A percentile compares a stretch with the other conserved stretches of the same genome.
These are phyloP conservation scores for Bubo scandiacus DNA, from an alignment of 2,113 vertebrate species.

Conservation along the genomic window DNA sequence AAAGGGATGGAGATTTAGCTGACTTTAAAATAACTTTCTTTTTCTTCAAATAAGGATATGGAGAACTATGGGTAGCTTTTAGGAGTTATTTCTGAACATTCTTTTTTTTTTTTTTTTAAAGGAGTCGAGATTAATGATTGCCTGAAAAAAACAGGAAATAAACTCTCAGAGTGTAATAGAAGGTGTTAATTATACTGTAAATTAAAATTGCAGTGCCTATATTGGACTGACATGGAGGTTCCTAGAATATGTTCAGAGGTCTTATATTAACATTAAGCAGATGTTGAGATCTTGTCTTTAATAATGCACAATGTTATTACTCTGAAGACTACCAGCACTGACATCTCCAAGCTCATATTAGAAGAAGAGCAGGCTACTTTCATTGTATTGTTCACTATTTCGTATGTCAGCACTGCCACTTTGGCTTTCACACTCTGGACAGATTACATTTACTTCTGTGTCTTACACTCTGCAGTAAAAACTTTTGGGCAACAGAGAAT, in stretches of 20 bases:
- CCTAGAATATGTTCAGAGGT: not conserved
- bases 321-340: conserved; percentile 11
- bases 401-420: not conserved
- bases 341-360: not conserved
- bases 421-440: not conserved
- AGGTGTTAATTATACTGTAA: not conserved
- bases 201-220: not conserved
- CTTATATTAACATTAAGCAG: conserved; percentile 44
- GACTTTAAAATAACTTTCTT: not conserved
- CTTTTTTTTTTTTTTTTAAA: not conserved
- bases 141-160: conserved; percentile 21
- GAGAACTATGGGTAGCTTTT: not conserved
- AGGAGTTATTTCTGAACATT: not conserved
- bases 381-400: conserved; percentile 54
- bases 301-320: conserved; percentile 46
- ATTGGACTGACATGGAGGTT: not conserved
- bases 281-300: conserved; percentile 48
- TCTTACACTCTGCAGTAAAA: not conserved
- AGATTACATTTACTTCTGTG: not conserved
- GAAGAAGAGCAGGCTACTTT: conserved; percentile 27
- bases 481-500: not conserved
- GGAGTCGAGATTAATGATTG: not conserved
- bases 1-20: not conserved
- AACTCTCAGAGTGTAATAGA: not conserved
- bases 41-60: not conserved